Evolutionary conservation across 1,140 invertebrate genomes (phyloP), one percentile per base, ranked within the genome.

Genomic region (Rhyzopertha dominica): DNA sequence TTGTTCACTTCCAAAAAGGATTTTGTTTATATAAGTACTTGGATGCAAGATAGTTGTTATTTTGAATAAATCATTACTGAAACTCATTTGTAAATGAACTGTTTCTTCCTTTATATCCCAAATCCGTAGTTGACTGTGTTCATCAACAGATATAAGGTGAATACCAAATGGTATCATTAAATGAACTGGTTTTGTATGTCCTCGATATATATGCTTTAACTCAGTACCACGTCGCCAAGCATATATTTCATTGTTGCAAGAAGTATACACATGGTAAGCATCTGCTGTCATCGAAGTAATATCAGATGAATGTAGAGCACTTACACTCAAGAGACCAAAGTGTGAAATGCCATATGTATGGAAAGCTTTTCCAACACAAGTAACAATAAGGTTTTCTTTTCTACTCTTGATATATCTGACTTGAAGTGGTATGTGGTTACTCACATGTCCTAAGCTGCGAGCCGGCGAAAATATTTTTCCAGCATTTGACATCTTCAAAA

Each of bases 11-110:
- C 87, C 95, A 32, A 98, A 67, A n/a, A 98, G 65, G 32, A 98
- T 79, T 73, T 98, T 98, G 65, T 98, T 97, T 2, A 94, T 66
- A 62, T 98, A 98, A 0, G 94, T 94, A 30, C 75, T 81, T 2
- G 94, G 95, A 75, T 98, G 95, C 32, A 85, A 71, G 1, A 95
- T 49, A 0, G 84, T 73, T 0, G 85, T 82, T 8, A 96, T 82
- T 58, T 81, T 72, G 63, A 96, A 95, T 10, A 67, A 66, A 0
- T 76, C 65, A n/a, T 75, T 71, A 49, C 79, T 75, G 62, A 94
- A 93, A n/a, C 69, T 73, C 0, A 87, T 61, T 53, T 87, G 81
- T 16, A 82, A 55, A 54, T 80, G 72, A 10, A 81, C 58, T 34
- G 79, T 76, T 66, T 87, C 84, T 0, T 78, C 74, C 53, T 83